Conservation (phyloP, 2,797 vertebrate genomes). For the Protonibea diacanthus region DNA sequence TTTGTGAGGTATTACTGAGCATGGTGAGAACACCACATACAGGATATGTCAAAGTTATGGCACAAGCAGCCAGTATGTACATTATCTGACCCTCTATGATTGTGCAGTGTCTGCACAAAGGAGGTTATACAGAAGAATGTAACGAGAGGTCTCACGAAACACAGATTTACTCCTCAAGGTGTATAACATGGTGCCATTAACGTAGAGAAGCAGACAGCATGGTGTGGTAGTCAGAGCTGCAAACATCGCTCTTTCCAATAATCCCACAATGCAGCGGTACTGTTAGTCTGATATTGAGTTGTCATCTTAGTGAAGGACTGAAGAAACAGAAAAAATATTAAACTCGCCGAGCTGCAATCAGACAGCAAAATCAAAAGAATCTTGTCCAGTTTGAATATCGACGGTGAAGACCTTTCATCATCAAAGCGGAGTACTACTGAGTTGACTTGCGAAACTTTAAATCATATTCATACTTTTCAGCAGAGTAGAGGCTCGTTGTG, state of each 20-base stretch:
- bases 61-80: slow-evolving; percentile 25
- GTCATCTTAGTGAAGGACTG: slow-evolving; percentile 4
- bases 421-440: background rate
- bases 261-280: background rate
- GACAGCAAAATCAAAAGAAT: background rate
- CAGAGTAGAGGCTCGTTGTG: too few relatives aligned
- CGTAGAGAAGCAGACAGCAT: slow-evolving; percentile 39
- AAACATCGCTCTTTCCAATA: slow-evolving; percentile 5
- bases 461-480: too few relatives aligned
- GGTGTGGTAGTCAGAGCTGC: background rate
- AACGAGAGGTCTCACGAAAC: slow-evolving; percentile 72
- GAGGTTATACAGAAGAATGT: slow-evolving; percentile 63
- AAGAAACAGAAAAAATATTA: background rate
- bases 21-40: slow-evolving; percentile 56
- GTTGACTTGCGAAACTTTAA: background rate
- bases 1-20: slow-evolving; percentile 11
- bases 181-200: slow-evolving; percentile 48
- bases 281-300: slow-evolving; percentile 1
- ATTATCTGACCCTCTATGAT: slow-evolving; percentile 41
- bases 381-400: background rate
- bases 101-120: slow-evolving; percentile 67
- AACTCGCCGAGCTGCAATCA: background rate
- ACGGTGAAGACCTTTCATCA: background rate
- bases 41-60: slow-evolving; percentile 36
- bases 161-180: slow-evolving; percentile 61